Evolutionary conservation across 2,113 vertebrate species (phyloP), one percentile per base, ranked within the genome.

Genomic region (Charadrius vociferus): DNA sequence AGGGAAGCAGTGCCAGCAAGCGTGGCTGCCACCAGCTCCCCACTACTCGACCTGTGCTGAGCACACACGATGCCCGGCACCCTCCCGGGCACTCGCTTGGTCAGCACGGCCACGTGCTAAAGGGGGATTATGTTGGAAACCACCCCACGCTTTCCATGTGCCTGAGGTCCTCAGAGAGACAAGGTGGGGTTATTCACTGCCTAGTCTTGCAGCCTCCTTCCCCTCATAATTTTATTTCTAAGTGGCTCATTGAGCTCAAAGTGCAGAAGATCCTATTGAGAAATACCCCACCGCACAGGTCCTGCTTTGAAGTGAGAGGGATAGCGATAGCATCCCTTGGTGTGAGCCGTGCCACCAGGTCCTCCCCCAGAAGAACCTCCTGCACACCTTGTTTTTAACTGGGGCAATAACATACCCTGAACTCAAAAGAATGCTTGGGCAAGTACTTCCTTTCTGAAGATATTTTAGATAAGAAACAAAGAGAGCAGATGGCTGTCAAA

Each of bases 71-170:
- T 74, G 65, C 21, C 47, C 7, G 1, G 58, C 49, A 53, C 22
- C 10, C 8, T 49, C 34, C 55, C 0, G 0, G 70, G 45, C 2
- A 0, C 62, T 78, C 1, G 0, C 75, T 61, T 0, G 0, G 27
- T 70, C 80, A 78, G 71, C 18, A 7, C 0, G 5, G 87, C 52
- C 73, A 84, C 0, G 1, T 61, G 81, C n/a, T 3, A 2, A 26
- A n/a, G 0, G 58, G 22, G 53, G 39, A 90, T 74, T 56, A 92
- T 15, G 18, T 3, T 86, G 47, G 52, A 86, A 88, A 62, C 12
- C 27, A 82, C 26, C 22, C 18, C 29, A 7, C 0, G 0, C 7
- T 73, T 49, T 23, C 66, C 37, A 58, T 0, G 2, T 59, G 78
- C 62, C 29, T 37, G 56, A 81, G 39, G 71, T 71, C 55, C 65